Conservation (phyloP, 2,797 vertebrate genomes). For the Phrynocephalus vlangalii region DNA sequence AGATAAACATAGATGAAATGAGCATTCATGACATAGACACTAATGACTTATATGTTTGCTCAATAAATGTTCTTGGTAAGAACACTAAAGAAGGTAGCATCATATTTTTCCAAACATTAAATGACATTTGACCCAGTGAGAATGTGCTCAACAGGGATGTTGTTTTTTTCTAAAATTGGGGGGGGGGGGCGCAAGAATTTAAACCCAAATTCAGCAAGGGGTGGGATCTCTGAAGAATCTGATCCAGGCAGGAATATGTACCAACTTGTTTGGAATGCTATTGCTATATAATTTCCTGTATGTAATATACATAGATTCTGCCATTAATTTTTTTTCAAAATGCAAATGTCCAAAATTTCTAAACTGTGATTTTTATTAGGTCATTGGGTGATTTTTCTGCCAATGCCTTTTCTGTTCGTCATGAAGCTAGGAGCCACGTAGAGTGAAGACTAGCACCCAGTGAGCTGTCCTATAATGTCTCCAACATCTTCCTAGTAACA, state of each 20-base stretch:
- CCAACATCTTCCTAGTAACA: no score
- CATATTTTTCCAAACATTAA: background rate
- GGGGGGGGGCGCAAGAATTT: background rate
- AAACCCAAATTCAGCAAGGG: background rate
- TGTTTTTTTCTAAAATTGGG: background rate
- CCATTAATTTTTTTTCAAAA: no score
- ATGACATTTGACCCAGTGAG: background rate
- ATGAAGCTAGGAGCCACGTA: no score
- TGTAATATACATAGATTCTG: no score
- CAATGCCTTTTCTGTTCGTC: no score
- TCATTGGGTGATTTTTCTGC: no score
- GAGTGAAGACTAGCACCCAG: no score
- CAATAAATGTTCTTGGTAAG: background rate
- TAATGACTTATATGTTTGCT: background rate
- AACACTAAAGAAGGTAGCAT: background rate
- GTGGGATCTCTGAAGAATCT: background rate
- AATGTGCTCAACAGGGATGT: background rate
- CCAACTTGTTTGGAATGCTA: background rate
- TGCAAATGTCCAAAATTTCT: no score
- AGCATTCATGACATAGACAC: background rate
- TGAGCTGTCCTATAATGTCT: no score
- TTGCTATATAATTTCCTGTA: no score
- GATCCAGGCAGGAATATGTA: background rate
- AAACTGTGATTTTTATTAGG: no score
- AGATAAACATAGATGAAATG: background rate